Conservation (phyloP, 2,113 vertebrate species). For the Scalopus aquaticus region DNA sequence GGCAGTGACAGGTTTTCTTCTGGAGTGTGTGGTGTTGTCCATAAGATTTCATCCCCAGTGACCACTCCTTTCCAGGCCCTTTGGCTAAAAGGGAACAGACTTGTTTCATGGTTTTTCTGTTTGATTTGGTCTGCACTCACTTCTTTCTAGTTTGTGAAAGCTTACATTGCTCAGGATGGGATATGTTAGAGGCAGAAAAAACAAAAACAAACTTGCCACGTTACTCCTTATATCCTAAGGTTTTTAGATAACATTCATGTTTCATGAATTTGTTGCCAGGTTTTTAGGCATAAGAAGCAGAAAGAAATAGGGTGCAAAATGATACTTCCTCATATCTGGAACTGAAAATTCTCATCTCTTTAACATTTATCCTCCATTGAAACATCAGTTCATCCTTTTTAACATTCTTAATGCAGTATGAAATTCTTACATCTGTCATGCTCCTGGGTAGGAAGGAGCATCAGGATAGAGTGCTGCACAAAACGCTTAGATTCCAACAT, state of each 20-base stretch:
- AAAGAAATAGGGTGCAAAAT: neutral
- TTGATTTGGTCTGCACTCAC: neutral
- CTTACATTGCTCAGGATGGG: neutral
- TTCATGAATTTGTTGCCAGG: neutral
- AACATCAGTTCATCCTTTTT: constrained; percentile 1
- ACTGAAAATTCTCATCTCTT: neutral
- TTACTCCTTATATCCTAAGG: neutral
- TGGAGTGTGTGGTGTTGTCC: neutral
- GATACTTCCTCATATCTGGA: neutral
- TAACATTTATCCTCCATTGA: neutral
- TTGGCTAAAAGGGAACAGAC: neutral
- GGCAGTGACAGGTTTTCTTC: neutral
- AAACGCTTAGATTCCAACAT: neutral
- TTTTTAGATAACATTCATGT: neutral
- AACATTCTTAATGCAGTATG: neutral
- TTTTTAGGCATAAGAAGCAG: neutral
- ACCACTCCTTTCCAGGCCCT: neutral
- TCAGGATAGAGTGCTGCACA: neutral
- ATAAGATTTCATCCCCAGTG: neutral
- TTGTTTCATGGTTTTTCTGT: neutral
- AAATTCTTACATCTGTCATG: neutral
- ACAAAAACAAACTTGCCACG: neutral
- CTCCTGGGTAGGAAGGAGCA: neutral
- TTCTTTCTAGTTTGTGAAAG: neutral
- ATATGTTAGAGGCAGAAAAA: neutral